Percentiles rank a stretch among this genome's conserved stretches.
Conservation (phyloP, 2,888 invertebrate species). For the Punctoribates punctum region DNA sequence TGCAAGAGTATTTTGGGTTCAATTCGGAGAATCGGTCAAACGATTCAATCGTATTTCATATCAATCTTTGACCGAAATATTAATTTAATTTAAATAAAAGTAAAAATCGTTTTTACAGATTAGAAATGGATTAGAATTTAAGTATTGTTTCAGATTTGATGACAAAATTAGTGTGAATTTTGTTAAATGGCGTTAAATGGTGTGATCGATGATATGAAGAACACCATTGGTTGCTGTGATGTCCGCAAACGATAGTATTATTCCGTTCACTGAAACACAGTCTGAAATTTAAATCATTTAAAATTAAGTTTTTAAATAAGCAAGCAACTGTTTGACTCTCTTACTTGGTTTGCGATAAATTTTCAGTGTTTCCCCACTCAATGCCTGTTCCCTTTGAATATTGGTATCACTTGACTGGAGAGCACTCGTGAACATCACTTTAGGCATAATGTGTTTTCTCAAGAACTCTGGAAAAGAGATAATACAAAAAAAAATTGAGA, state of each 20-base stretch:
- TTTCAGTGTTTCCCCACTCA: constrained; percentile 27
- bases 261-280: constrained; percentile 47
- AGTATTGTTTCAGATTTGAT: too few species aligned
- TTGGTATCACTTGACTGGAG: constrained; percentile 25
- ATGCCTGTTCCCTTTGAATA: constrained; percentile 14
- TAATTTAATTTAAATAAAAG: too few species aligned
- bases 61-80: too few species aligned
- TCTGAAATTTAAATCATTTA: constrained; percentile 40
- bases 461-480: constrained; percentile 26
- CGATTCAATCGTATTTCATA: too few species aligned
- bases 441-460: constrained; percentile 19
- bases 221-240: constrained; percentile 50
- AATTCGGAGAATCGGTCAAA: too few species aligned
- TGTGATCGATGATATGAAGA: constrained; percentile 50
- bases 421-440: constrained; percentile 39
- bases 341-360: constrained; percentile 39
- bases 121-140: too few species aligned
- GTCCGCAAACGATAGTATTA: constrained; percentile 53
- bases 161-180: too few species aligned
- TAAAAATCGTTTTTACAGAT: too few species aligned
- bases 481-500: constrained; percentile 6
- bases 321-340: not conserved
- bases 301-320: not conserved
- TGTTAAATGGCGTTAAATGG: constrained; percentile 17
- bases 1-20: too few species aligned